These are phyloP conservation scores for Lycocorax pyrrhopterus DNA, from an alignment of 2,113 vertebrate species.

Conservation along the genomic window DNA sequence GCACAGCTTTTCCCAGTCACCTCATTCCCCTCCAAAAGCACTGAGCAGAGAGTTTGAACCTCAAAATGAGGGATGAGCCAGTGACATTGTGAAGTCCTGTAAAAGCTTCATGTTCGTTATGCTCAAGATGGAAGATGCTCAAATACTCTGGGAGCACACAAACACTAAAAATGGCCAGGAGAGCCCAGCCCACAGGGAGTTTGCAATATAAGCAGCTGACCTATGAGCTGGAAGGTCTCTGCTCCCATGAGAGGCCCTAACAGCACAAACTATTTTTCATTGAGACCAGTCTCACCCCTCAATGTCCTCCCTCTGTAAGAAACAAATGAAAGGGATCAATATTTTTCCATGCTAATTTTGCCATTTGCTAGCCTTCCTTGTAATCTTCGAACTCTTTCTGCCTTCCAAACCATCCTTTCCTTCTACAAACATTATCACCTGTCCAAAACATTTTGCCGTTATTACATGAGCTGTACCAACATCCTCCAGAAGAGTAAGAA, in stretches of 20 bases:
- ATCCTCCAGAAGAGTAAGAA: background rate
- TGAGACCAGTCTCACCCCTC: background rate
- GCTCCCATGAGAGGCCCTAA: background rate
- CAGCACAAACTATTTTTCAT: background rate
- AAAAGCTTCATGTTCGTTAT: background rate
- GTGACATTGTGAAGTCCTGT: background rate
- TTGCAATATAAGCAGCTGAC: background rate
- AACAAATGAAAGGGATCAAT: background rate
- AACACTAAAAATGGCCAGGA: background rate
- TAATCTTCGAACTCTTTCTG: background rate
- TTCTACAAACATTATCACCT: background rate
- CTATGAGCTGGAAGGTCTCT: background rate
- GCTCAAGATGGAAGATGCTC: background rate
- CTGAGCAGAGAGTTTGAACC: background rate
- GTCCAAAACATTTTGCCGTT: background rate
- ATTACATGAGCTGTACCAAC: background rate
- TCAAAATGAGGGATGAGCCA: background rate
- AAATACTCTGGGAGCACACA: background rate
- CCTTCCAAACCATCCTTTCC: background rate
- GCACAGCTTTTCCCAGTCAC: background rate
- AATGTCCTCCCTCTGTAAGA: background rate
- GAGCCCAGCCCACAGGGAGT: background rate
- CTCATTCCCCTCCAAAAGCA: background rate
- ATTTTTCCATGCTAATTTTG: background rate
- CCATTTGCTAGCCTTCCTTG: background rate